Base-by-base conservation (phyloP, 2,888 invertebrate species). In the Linnaemya tessellans region DNA sequence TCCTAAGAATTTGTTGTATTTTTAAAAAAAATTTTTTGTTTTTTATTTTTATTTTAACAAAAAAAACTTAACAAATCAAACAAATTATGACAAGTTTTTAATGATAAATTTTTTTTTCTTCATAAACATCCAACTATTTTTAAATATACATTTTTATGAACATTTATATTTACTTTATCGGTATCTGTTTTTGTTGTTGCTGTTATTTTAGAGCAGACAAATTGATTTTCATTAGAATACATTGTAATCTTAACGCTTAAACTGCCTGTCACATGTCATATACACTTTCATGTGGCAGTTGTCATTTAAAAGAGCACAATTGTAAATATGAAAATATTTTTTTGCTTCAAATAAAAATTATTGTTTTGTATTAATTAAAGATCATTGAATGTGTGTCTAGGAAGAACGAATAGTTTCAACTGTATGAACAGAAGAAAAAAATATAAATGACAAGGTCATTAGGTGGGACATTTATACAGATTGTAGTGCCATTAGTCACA, bases 31-130 rank as follows among this genome's bases (percentile, higher is more conserved):
- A n/a, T n/a, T n/a, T n/a, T n/a, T n/a, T n/a, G n/a, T n/a, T n/a
- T n/a, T n/a, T n/a, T n/a, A n/a, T n/a, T n/a, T n/a, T n/a, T n/a
- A n/a, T 58, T 49, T 67, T 43, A 30, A 71, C 5, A 11, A 49
- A 58, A 58, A 78, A 2, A 5, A 51, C 30, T 71, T 62, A 62
- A 77, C 3, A 80, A 75, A 71, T 80, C 67, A 80, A 62, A 77
- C 25, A 68, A 73, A 84, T 85, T 85, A 85, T 85, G 84, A 85
- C 78, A 85, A 54, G 5, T 74, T 74, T 67, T 65, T 79, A 82
- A 70, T 82, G 25, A 85, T 81, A 71, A 51, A 68, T 46, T 67
- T 60, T 77, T 65, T 7, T 25, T 25, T 30, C 5, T 60, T 67
- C 54, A 46, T 22, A 67, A 75, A 49, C 56, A 49, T 43, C 43